Evolutionary conservation across 2,113 vertebrate genomes (phyloP).

Genomic region (Corynorhinus townsendii): DNA sequence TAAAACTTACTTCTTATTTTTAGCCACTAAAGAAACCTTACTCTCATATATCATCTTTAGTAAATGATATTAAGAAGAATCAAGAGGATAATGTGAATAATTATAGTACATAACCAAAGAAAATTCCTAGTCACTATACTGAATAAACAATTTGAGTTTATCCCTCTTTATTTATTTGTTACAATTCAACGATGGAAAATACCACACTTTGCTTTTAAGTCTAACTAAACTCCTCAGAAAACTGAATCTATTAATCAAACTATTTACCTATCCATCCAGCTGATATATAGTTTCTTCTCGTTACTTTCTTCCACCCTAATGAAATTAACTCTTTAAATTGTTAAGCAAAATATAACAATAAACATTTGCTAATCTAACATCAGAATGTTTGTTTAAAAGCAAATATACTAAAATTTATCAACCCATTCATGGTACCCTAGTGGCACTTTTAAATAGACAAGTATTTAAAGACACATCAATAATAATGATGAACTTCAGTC

Average conservation of each 20-base stretch:
- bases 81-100: background rate
- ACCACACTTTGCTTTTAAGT: background rate
- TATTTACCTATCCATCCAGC: background rate
- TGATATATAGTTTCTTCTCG: background rate
- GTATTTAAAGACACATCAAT: background rate
- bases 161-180: background rate
- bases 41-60: background rate
- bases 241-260: background rate
- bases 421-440: background rate
- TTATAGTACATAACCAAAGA: background rate
- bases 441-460: background rate
- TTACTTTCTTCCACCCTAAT: background rate
- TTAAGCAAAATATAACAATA: background rate
- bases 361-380: background rate
- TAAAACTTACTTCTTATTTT: background rate
- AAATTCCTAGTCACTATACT: background rate
- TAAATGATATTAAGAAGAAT: background rate
- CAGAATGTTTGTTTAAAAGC: background rate
- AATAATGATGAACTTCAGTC: background rate
- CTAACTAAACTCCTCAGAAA: conserved; percentile 1
- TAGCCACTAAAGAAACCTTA: background rate
- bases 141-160: background rate
- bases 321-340: background rate
- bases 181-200: background rate
- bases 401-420: background rate